These are phyloP conservation scores for Eupithecia vulgata DNA, from an alignment of 2,888 invertebrate genomes.

Conservation along the genomic window DNA sequence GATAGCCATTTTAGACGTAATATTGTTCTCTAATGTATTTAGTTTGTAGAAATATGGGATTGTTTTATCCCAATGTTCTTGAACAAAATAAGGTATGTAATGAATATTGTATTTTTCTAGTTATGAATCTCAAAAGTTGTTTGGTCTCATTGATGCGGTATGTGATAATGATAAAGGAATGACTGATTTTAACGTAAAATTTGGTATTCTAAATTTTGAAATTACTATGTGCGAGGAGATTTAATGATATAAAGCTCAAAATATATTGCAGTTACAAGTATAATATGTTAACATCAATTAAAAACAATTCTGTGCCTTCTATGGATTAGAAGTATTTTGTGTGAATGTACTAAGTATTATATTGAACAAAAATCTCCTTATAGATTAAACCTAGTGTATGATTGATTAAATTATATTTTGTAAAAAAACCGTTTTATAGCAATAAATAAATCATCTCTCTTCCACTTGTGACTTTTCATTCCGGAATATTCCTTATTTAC, in stretches of 20 bases:
- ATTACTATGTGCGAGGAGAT: constrained; percentile 66
- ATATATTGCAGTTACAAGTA: not conserved
- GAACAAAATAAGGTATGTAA: constrained; percentile 23
- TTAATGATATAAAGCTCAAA: constrained; percentile 20
- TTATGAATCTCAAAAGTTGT: constrained; percentile 34
- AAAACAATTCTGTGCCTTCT: constrained; percentile 64
- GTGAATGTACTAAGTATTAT: constrained; percentile 20
- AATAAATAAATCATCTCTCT: constrained; percentile 60
- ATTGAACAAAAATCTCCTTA: constrained; percentile 54
- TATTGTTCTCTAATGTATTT: constrained; percentile 16
- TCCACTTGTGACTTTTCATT: constrained; percentile 43
- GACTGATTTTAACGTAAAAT: constrained; percentile 69
- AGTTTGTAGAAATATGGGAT: constrained; percentile 24
- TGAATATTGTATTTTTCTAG: constrained; percentile 30
- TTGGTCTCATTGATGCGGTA: constrained; percentile 48
- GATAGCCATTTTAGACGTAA: constrained; percentile 32
- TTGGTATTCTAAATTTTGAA: constrained; percentile 53
- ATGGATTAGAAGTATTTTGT: constrained; percentile 44
- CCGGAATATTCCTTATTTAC: not conserved
- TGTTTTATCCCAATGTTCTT: constrained; percentile 20
- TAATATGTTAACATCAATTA: not conserved
- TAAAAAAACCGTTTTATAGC: constrained; percentile 66
- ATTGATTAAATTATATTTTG: constrained; percentile 56
- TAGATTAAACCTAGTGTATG: constrained; percentile 59
- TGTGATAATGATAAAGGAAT: constrained; percentile 73